Evolutionary conservation across 2,888 invertebrate genomes (phyloP).

Genomic region (Schizotus pectinicornis): DNA sequence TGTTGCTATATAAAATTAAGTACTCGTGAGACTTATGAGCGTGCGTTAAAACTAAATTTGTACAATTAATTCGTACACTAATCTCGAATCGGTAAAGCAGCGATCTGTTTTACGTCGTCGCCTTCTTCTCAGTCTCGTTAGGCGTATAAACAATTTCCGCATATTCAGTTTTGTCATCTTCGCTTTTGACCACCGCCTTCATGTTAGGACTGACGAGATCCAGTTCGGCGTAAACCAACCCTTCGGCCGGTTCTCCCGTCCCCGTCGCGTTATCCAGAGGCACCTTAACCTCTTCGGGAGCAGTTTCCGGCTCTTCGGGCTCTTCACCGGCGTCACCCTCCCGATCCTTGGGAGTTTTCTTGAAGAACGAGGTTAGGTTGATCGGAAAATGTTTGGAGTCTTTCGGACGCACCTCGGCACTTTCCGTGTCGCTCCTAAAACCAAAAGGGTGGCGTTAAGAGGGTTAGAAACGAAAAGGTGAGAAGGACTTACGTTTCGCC

Average conservation of each 20-base stretch:
- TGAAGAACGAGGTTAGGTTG: slow-evolving; percentile 48
- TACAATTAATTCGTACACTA: too few species aligned
- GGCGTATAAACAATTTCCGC: slow-evolving; percentile 82
- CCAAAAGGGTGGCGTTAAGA: slow-evolving; percentile 8
- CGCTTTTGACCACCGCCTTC: slow-evolving; percentile 57
- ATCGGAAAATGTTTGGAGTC: slow-evolving; percentile 39
- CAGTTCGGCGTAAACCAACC: slow-evolving; percentile 76
- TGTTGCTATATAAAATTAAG: too few species aligned
- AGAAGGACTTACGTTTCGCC: slow-evolving; percentile 54
- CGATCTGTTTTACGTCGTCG: slow-evolving; percentile 1
- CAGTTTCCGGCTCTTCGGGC: slow-evolving; percentile 26
- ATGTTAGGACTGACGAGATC: slow-evolving; percentile 63
- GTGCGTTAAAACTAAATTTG: too few species aligned
- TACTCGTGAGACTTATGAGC: too few species aligned
- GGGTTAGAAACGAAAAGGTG: background rate
- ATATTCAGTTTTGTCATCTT: slow-evolving; percentile 72
- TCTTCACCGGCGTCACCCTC: slow-evolving; percentile 28
- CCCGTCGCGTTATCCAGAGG: slow-evolving; percentile 13
- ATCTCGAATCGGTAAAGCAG: too few species aligned
- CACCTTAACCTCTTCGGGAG: background rate
- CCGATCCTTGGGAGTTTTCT: slow-evolving; percentile 43
- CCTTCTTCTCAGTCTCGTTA: slow-evolving; percentile 21
- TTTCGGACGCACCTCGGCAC: slow-evolving; percentile 62
- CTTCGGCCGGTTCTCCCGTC: slow-evolving; percentile 46
- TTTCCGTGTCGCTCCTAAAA: slow-evolving; percentile 72